These are phyloP conservation scores for Polyergus mexicanus DNA, from an alignment of 1,140 invertebrate species.

Conservation along the genomic window DNA sequence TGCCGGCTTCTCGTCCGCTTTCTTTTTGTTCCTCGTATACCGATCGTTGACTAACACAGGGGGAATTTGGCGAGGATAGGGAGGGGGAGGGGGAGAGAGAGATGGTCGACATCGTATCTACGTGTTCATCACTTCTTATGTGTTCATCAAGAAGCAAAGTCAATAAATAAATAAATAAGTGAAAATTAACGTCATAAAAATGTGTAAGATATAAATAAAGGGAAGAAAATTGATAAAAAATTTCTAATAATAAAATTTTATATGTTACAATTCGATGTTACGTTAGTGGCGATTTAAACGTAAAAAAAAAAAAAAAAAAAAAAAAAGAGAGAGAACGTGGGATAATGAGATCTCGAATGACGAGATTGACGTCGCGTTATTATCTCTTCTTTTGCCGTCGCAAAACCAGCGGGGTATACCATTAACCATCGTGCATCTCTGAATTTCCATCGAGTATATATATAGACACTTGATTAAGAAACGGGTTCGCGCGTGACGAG, in stretches of 20 bases:
- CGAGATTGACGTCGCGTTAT: not conserved
- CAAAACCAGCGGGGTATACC: not conserved
- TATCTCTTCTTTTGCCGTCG: not conserved
- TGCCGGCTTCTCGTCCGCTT: conserved; percentile 3
- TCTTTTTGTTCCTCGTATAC: conserved; percentile 14
- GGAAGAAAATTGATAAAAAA: not conserved
- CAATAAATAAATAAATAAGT: not conserved
- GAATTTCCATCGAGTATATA: not conserved
- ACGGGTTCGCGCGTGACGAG: not conserved
- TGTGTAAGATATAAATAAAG: not conserved
- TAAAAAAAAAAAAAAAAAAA: no score
- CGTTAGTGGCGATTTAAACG: not conserved
- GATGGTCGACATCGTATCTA: no score
- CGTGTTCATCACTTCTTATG: not conserved
- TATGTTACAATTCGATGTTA: not conserved
- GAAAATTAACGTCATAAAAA: not conserved
- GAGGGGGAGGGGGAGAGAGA: no score
- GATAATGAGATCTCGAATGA: not conserved
- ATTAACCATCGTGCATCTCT: conserved; percentile 9
- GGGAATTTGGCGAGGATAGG: no score
- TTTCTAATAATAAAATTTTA: no score
- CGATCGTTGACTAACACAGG: not conserved
- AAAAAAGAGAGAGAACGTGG: no score
- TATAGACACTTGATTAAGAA: conserved; percentile 6
- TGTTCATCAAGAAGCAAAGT: not conserved